phyloP scores from a whole-genome alignment of 1,140 invertebrate genomes.

The Caenorhabditis brenneri region DNA sequence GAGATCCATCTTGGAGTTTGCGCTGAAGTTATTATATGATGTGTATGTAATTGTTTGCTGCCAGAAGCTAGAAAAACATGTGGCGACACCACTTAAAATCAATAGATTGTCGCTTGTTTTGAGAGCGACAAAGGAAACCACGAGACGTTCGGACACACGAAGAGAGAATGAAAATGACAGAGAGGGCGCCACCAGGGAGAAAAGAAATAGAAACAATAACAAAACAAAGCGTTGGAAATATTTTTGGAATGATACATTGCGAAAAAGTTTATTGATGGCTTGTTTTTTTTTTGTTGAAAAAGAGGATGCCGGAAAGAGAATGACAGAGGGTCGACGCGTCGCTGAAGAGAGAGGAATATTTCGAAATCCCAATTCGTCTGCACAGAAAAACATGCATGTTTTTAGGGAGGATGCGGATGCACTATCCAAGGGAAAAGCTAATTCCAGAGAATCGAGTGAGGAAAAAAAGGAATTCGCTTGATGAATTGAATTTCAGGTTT shows the following conservation, averaged over 20 bases:
- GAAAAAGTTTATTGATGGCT: not conserved
- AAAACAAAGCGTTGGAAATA: not conserved
- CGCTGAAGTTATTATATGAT: not conserved
- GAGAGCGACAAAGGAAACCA: not conserved
- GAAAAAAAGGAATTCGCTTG: no score
- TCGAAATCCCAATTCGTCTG: no score
- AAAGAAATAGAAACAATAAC: not conserved
- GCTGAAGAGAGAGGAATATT: no score
- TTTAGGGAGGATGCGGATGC: no score
- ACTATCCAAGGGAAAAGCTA: no score
- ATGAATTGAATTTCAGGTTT: no score
- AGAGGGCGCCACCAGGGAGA: not conserved
- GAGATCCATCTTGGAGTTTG: conserved; percentile 1
- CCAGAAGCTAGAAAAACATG: not conserved
- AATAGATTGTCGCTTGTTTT: conserved; percentile 25
- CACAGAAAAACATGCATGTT: no score
- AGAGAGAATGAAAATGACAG: no score
- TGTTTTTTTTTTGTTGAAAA: not conserved
- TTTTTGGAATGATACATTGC: not conserved
- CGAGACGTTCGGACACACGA: not conserved
- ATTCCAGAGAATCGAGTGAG: no score
- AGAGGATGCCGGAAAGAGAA: not conserved
- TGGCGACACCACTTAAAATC: not conserved
- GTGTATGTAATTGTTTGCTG: not conserved
- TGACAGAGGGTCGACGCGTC: not conserved